phyloP scores from a whole-genome alignment of 2,113 vertebrate genomes.

The Bostrychus sinensis region DNA sequence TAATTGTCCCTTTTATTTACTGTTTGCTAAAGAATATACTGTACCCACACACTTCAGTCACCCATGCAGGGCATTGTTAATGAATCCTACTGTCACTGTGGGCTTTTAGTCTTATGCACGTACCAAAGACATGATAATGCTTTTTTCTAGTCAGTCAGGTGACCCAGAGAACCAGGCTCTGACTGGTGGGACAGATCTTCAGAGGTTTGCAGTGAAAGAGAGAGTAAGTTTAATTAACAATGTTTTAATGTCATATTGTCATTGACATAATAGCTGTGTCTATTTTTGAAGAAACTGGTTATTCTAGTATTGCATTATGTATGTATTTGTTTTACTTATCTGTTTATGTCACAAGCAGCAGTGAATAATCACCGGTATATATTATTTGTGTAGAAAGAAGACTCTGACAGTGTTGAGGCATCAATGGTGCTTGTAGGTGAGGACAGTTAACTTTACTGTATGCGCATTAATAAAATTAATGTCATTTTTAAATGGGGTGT shows the following conservation, averaged over 20 bases:
- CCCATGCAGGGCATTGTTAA: neutral
- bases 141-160: slow-evolving; percentile 61
- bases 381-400: slow-evolving; percentile 67
- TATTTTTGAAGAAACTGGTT: neutral
- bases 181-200: slow-evolving; percentile 67
- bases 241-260: slow-evolving; percentile 1
- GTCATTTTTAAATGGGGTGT: neutral
- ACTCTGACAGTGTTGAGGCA: slow-evolving; percentile 81
- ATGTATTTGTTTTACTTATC: too few relatives aligned
- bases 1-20: slow-evolving; percentile 4
- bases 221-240: slow-evolving; percentile 55
- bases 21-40: neutral
- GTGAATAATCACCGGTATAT: neutral
- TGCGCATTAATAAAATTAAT: neutral
- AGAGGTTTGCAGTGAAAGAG: slow-evolving; percentile 69
- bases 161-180: slow-evolving; percentile 72
- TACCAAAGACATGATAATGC: neutral
- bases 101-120: neutral
- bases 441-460: slow-evolving; percentile 33
- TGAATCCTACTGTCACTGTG: neutral
- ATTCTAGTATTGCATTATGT: too few relatives aligned
- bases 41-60: neutral
- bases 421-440: slow-evolving; percentile 89
- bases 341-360: too few relatives aligned
- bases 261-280: neutral